Evolutionary conservation across 2,888 invertebrate species (phyloP), one percentile per base, ranked within the genome.

Genomic region (Eilema depressum): DNA sequence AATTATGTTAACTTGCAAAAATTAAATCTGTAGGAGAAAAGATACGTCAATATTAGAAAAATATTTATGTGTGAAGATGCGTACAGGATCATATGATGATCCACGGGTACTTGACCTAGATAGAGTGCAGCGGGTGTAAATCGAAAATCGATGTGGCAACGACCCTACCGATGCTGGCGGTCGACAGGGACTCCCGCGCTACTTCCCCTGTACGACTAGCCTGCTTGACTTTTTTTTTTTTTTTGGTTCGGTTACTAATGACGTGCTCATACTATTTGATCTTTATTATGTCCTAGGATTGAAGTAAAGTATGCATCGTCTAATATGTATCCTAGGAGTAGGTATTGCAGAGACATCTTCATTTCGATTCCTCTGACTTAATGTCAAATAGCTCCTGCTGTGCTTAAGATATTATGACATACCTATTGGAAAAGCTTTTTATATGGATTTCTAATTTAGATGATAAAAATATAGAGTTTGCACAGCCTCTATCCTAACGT

Each of bases 91-190:
- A 74, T 76, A 80, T 75, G 76, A 80, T 75, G 87, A 88, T 89
- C 88, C 86, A 83, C 76, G 75, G 83, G 93, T 92, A 91, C 95
- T 95, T 95, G 95, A 95, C 95, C 95, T 88, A 95, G 84, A 91
- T 93, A 84, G 83, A 81, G 74, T 90, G 90, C 88, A 88, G 85
- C 84, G 89, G 87, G 90, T 89, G 91, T 86, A 95, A 95, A 95
- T 95, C 94, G 94, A 94, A 93, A 95, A 94, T 95, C 95, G 89
- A 95, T 94, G 88, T 90, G 93, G 82, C 89, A 87, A 88, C 89
- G 89, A 89, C 88, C 82, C 87, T 83, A 82, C 78, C 71, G 75
- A 76, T 83, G 83, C 83, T 82, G 79, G 47, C 65, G 57, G 41
- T 26, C 61, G 66, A 56, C 30, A 23, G 60, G 79, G 80, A 90